phyloP scores from a whole-genome alignment of 1,140 invertebrate species.

The Araneus ventricosus region DNA sequence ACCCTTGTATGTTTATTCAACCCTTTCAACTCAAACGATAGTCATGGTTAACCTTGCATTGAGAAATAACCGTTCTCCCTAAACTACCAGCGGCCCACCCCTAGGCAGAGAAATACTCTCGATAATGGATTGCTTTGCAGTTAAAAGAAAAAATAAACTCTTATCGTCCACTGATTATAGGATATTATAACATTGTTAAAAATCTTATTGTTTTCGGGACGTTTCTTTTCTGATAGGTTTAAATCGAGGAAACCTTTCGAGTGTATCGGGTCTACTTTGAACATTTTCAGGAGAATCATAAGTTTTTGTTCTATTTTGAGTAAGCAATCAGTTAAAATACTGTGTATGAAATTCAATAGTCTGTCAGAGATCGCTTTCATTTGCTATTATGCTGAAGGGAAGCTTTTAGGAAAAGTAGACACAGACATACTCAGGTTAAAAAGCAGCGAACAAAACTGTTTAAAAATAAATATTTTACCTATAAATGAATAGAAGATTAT shows the following conservation, averaged over 20 bases:
- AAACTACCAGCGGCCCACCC: neutral
- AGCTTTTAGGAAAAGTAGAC: too few species aligned
- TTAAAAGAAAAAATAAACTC: neutral
- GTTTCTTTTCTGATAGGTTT: neutral
- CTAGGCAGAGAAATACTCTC: neutral
- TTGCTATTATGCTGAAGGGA: too few species aligned
- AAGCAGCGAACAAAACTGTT: too few species aligned
- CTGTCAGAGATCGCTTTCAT: too few species aligned
- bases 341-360: neutral
- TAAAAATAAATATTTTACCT: too few species aligned
- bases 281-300: neutral
- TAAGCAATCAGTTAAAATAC: neutral
- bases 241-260: neutral
- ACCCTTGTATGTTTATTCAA: slow-evolving; percentile 67
- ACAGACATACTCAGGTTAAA: too few species aligned
- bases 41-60: slow-evolving; percentile 73
- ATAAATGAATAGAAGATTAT: too few species aligned
- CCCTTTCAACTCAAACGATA: slow-evolving; percentile 4
- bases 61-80: slow-evolving; percentile 9
- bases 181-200: slow-evolving; percentile 6
- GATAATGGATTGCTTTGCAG: neutral
- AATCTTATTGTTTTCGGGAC: neutral
- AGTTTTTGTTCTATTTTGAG: neutral
- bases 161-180: neutral
- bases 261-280: neutral